Conservation (phyloP, 2,113 vertebrate genomes). For the Ramphastos sulfuratus region DNA sequence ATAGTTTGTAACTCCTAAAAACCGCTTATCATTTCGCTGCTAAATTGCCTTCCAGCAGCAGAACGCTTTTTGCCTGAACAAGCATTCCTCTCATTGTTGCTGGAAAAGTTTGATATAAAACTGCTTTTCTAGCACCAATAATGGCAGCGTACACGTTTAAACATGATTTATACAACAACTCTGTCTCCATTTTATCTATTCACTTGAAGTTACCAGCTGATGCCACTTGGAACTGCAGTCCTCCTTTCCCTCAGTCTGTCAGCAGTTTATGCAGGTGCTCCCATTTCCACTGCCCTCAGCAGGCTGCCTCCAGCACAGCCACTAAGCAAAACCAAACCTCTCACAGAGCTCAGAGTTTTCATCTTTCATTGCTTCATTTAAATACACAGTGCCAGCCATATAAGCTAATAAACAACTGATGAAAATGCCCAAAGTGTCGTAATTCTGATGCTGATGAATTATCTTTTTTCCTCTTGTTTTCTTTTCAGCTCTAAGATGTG, state of each 20-base stretch:
- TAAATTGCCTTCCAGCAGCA: neutral
- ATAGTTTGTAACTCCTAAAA: neutral
- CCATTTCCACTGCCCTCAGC: neutral
- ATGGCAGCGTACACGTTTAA: neutral
- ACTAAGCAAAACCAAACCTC: fast-evolving
- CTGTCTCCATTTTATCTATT: neutral
- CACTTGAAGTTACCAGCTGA: neutral
- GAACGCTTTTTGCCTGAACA: neutral
- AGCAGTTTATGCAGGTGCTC: neutral
- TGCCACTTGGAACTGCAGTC: neutral
- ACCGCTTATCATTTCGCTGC: neutral
- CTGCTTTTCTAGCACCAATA: neutral
- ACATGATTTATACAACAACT: fast-evolving
- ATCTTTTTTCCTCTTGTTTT: neutral
- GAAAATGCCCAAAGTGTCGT: neutral
- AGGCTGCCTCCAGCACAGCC: neutral
- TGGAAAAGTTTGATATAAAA: neutral
- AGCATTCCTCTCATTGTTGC: no score
- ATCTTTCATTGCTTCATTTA: neutral
- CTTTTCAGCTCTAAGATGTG: neutral
- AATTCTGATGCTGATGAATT: neutral
- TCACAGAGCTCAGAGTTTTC: neutral
- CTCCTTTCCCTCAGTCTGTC: neutral
- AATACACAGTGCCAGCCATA: neutral
- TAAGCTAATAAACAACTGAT: neutral